Conservation (phyloP, 2,113 vertebrate species). For the Drymodes brunneopygia region DNA sequence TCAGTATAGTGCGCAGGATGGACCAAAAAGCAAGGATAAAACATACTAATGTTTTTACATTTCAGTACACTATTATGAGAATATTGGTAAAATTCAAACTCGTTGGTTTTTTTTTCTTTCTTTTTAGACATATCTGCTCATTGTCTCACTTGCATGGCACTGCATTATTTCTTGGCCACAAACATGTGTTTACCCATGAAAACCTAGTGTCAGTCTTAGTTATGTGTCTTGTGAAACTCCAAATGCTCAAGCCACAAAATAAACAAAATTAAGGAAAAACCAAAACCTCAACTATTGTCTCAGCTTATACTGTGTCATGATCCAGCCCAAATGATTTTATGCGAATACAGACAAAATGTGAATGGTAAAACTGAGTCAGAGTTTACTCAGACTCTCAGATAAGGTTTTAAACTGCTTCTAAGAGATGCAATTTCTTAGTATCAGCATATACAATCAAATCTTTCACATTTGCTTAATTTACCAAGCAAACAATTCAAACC, state of each 20-base stretch:
- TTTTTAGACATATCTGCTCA: background rate
- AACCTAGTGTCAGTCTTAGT: slow-evolving; percentile 37
- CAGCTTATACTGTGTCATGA: slow-evolving; percentile 13
- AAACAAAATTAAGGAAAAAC: slow-evolving; percentile 54
- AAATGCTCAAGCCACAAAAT: slow-evolving; percentile 50
- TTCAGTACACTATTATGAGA: background rate
- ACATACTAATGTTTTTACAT: background rate
- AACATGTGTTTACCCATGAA: slow-evolving; percentile 44
- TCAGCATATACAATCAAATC: background rate
- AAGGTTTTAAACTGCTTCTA: background rate
- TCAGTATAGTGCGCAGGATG: background rate
- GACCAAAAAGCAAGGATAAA: background rate
- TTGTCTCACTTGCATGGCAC: background rate
- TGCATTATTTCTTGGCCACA: slow-evolving; percentile 45
- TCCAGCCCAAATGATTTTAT: slow-evolving; percentile 38
- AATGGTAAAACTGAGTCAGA: slow-evolving; percentile 55
- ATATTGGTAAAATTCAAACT: background rate
- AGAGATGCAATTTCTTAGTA: background rate
- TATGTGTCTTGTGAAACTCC: slow-evolving; percentile 52
- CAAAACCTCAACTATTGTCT: slow-evolving; percentile 56
- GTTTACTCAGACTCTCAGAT: background rate
- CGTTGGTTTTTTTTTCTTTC: background rate
- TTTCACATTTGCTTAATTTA: background rate
- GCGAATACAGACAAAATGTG: slow-evolving; percentile 42
- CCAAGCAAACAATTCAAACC: background rate